Evolutionary conservation across 2,797 vertebrate species (phyloP).

Genomic region (Sebastes aleutianus): DNA sequence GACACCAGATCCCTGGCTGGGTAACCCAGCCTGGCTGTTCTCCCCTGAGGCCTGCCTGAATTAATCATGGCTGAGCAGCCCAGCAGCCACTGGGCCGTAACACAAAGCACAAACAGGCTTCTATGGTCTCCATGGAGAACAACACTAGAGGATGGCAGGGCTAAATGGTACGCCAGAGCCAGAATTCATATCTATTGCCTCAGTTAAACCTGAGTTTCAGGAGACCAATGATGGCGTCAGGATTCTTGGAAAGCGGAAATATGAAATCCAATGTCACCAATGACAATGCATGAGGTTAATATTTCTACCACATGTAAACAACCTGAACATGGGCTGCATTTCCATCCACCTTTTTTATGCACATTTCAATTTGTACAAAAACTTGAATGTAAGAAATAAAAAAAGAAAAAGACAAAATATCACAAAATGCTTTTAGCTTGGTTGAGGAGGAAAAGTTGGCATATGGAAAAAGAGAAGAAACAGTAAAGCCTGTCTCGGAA

Average conservation of each 20-base stretch:
- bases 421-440: not conserved
- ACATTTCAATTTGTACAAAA: not conserved
- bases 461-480: not conserved
- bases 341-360: not conserved
- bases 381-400: not conserved
- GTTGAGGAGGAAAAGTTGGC: not conserved
- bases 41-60: constrained; percentile 78
- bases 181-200: not conserved
- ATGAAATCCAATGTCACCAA: not conserved
- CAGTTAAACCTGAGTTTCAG: not conserved
- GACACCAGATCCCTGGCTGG: constrained; percentile 78
- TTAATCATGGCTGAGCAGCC: constrained; percentile 82
- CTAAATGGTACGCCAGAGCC: constrained; percentile 10
- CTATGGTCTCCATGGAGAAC: constrained; percentile 60
- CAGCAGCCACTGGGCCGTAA: constrained; percentile 65
- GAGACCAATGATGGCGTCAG: not conserved
- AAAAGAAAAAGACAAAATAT: not conserved
- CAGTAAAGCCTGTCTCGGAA: not conserved
- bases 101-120: constrained; percentile 70
- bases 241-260: not conserved
- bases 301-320: not conserved
- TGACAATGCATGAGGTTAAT: too few relatives aligned
- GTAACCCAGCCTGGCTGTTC: constrained; percentile 75
- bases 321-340: not conserved
- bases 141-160: constrained; percentile 19